A percentile compares a stretch with the other conserved stretches of the same genome.
Conservation (phyloP, 2,888 invertebrate species). For the Noctua janthe region DNA sequence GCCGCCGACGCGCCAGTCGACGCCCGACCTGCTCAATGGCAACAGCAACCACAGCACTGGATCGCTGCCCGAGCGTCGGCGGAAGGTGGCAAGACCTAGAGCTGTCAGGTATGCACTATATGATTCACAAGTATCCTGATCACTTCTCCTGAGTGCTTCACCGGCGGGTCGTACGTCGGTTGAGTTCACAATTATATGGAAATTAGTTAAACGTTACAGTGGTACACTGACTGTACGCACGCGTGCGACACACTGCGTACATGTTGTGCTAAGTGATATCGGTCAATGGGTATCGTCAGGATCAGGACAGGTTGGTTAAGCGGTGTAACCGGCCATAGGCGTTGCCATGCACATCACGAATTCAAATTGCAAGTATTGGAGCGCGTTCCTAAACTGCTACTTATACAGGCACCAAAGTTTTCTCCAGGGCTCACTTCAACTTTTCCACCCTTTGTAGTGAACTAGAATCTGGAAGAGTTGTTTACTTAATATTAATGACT, state of each 20-base stretch:
- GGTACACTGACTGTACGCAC: no score
- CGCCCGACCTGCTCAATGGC: slow-evolving; percentile 87
- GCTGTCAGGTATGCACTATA: slow-evolving; percentile 75
- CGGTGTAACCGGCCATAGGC: neutral
- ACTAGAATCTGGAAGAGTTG: neutral
- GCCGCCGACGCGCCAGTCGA: slow-evolving; percentile 86
- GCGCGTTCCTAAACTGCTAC: neutral
- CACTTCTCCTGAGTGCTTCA: neutral
- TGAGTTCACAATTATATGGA: neutral
- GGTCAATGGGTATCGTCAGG: no score
- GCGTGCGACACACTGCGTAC: no score
- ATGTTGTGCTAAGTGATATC: no score
- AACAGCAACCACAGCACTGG: slow-evolving; percentile 88
- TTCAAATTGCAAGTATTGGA: neutral
- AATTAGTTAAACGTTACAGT: neutral
- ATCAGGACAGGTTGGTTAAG: no score
- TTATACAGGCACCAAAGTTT: neutral
- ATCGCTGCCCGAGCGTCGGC: slow-evolving; percentile 86
- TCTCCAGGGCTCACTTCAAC: neutral
- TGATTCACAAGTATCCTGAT: neutral
- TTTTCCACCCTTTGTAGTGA: neutral
- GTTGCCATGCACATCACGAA: neutral
- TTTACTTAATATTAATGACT: neutral
- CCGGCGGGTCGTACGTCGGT: neutral
- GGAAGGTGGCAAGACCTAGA: slow-evolving; percentile 83